Evolutionary conservation across 2,113 vertebrate species (phyloP), one percentile per base, ranked within the genome.

Genomic region (Crotalus viridis): DNA sequence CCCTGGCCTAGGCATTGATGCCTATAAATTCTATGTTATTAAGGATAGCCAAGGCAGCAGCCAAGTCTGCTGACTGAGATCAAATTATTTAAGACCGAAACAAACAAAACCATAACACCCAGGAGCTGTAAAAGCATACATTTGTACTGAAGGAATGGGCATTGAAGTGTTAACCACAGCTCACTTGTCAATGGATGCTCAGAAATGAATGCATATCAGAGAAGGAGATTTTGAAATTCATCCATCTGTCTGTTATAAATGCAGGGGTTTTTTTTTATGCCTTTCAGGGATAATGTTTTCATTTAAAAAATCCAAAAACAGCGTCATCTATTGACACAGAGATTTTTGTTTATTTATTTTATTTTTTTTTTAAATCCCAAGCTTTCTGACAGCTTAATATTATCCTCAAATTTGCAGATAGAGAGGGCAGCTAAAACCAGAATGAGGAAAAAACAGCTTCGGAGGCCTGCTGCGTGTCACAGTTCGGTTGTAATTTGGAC

Each of bases 401-500:
- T 28, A 3, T 51, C 39, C 4, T 56, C 43, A 3, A n/a, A 10
- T 6, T 4, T 87, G 69, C 69, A 85, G 74, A 46, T 3, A 9
- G 6, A 85, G 13, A 10, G 26, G 15, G 86, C 26, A 56, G 26
- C 55, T 51, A 19, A 51, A 7, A 28, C 54, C 15, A 56, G n/a
- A 21, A 22, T 0, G 1, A 26, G 13, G 19, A 13, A 6, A 10
- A 12, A 19, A 24, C 12, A 7, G 1, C 28, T 33, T n/a, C 0
- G 0, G 0, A 1, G 13, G 2, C 22, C 13, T 9, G 24, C 2
- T 13, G 13, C 46, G 52, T 22, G 17, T 28, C 12, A 56, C 19
- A n/a, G 17, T 7, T 24, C 2, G 55, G 64, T 15, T 85, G 69
- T 17, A 9, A 85, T 56, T 46, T 86, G 74, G 55, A 86, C 3